These are phyloP conservation scores for Nyctibius grandis DNA, from an alignment of 2,797 vertebrate genomes.

Conservation along the genomic window DNA sequence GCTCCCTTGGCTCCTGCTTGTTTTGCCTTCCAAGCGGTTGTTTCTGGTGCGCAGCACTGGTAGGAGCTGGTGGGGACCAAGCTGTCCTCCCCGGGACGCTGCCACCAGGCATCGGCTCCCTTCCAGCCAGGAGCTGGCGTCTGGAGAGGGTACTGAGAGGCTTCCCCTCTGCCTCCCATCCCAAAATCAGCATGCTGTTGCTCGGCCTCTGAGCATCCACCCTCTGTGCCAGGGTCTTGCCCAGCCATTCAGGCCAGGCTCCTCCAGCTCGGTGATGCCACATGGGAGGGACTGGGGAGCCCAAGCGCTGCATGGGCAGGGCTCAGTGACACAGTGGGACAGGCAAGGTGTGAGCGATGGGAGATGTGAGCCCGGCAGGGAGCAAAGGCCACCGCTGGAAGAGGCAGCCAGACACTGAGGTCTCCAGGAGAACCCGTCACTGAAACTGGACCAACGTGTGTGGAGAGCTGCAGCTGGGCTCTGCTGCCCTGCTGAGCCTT, in stretches of 20 bases:
- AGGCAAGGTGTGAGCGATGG: background rate
- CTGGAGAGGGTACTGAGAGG: background rate
- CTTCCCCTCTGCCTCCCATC: background rate
- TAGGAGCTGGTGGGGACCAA: background rate
- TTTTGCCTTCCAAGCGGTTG: background rate
- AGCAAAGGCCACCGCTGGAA: background rate
- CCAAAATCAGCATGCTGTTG: background rate
- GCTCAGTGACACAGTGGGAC: background rate
- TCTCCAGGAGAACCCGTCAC: background rate
- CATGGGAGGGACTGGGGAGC: background rate
- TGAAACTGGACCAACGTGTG: background rate
- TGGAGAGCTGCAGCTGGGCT: background rate
- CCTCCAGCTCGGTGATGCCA: background rate
- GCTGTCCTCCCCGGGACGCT: background rate
- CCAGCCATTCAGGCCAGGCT: rapidly evolving
- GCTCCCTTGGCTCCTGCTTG: background rate
- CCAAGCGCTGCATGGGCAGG: rapidly evolving
- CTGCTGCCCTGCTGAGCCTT: background rate
- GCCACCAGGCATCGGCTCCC: background rate
- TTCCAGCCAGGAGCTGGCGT: background rate
- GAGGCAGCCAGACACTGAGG: background rate
- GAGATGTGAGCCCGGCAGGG: background rate
- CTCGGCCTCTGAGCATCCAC: background rate
- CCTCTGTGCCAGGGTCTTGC: background rate
- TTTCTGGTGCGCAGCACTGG: background rate